Evolutionary conservation across 2,888 invertebrate genomes (phyloP).

Genomic region (Apotomis betuletana): DNA sequence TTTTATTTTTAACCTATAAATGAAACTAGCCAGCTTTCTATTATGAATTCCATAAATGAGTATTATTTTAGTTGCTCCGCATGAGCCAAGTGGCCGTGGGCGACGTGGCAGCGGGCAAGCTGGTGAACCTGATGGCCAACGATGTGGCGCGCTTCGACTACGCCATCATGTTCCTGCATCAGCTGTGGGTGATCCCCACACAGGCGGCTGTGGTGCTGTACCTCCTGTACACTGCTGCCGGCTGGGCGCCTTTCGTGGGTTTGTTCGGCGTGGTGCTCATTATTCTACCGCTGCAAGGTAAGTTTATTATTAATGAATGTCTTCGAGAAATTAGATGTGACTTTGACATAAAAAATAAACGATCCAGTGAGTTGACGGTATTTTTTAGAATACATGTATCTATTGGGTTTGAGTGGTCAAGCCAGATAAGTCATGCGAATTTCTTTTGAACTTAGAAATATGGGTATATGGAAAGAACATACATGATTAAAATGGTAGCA

Average conservation of each 20-base stretch:
- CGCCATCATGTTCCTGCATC: conserved; percentile 88
- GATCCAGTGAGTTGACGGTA: too few species aligned
- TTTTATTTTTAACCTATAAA: too few species aligned
- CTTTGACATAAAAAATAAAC: too few species aligned
- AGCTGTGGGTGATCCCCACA: conserved; percentile 90
- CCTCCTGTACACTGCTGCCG: conserved; percentile 65
- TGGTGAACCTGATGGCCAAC: conserved; percentile 92
- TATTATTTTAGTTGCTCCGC: conserved; percentile 84
- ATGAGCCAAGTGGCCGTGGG: conserved; percentile 89
- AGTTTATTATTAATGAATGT: background rate
- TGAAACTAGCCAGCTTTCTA: conserved; percentile 19
- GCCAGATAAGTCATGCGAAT: too few species aligned
- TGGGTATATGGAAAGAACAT: too few species aligned
- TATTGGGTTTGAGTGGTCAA: too few species aligned
- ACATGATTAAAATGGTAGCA: too few species aligned
- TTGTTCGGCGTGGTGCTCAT: conserved; percentile 78
- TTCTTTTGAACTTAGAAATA: too few species aligned
- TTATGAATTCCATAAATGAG: background rate
- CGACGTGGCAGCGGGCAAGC: conserved; percentile 87
- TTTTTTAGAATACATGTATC: too few species aligned
- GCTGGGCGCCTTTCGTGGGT: conserved; percentile 72
- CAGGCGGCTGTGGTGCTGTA: conserved; percentile 84
- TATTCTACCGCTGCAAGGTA: conserved; percentile 83
- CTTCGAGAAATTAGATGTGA: too few species aligned
- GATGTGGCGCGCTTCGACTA: conserved; percentile 92